These are phyloP conservation scores for Dexiosoma caninum DNA, from an alignment of 2,888 invertebrate genomes.

Conservation along the genomic window DNA sequence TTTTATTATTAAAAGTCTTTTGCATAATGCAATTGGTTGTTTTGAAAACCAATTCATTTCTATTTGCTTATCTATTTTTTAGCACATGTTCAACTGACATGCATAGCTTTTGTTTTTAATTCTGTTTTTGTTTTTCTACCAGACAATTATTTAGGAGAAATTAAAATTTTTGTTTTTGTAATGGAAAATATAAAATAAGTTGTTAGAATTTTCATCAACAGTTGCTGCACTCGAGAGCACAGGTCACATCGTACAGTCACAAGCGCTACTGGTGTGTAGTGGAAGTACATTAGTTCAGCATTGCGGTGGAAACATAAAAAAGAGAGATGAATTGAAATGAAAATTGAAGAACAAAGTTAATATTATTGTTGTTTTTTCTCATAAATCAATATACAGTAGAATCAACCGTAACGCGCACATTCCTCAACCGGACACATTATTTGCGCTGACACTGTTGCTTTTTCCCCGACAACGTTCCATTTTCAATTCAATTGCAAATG, in stretches of 20 bases:
- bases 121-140: too few species aligned
- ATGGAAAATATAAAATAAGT: background rate
- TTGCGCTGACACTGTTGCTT: too few species aligned
- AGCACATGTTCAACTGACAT: background rate
- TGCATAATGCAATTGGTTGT: too few species aligned
- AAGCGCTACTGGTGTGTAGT: too few species aligned
- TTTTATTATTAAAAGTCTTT: background rate
- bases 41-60: background rate
- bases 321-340: too few species aligned
- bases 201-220: background rate
- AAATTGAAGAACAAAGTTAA: too few species aligned
- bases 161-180: background rate
- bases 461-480: too few species aligned
- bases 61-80: background rate
- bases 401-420: too few species aligned
- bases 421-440: too few species aligned
- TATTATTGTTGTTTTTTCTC: too few species aligned
- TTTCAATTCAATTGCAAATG: too few species aligned
- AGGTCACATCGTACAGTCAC: background rate
- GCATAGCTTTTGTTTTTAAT: background rate
- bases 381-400: too few species aligned
- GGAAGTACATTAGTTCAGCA: background rate
- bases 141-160: constrained; percentile 12
- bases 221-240: background rate
- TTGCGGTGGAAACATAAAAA: background rate